phyloP scores from a whole-genome alignment of 2,113 vertebrate species.

The Malurus melanocephalus region DNA sequence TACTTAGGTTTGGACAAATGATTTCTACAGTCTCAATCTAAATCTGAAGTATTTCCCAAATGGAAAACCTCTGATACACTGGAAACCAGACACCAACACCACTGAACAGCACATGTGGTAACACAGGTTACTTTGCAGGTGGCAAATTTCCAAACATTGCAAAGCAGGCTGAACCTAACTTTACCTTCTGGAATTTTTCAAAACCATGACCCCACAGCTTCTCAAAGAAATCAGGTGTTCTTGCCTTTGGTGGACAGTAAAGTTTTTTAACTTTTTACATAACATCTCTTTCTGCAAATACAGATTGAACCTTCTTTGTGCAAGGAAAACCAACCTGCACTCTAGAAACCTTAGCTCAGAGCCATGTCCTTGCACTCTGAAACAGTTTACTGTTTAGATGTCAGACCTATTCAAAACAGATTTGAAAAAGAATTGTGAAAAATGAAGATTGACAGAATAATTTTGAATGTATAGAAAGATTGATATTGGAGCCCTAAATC shows the following conservation, averaged over 20 bases:
- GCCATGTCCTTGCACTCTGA: neutral
- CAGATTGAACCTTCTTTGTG: neutral
- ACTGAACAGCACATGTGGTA: neutral
- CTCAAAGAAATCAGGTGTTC: neutral
- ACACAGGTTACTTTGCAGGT: neutral
- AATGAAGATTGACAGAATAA: neutral
- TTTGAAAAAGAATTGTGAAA: neutral
- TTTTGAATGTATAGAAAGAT: neutral
- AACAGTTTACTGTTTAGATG: neutral
- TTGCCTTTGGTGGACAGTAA: neutral
- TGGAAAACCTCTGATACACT: neutral
- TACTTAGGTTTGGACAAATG: neutral
- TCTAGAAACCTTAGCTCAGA: neutral
- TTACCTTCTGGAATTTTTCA: neutral
- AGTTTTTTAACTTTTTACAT: neutral
- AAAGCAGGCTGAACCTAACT: neutral
- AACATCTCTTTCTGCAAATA: neutral
- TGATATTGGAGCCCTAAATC: neutral
- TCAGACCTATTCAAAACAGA: neutral
- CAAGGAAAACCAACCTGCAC: neutral
- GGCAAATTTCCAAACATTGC: neutral
- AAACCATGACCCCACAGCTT: neutral
- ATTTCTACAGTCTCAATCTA: neutral
- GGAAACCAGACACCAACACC: neutral
- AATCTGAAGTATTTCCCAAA: neutral